Conservation (phyloP, 35 echinoderm and acorn worm species). For the Hemicentrotus pulcherrimus region DNA sequence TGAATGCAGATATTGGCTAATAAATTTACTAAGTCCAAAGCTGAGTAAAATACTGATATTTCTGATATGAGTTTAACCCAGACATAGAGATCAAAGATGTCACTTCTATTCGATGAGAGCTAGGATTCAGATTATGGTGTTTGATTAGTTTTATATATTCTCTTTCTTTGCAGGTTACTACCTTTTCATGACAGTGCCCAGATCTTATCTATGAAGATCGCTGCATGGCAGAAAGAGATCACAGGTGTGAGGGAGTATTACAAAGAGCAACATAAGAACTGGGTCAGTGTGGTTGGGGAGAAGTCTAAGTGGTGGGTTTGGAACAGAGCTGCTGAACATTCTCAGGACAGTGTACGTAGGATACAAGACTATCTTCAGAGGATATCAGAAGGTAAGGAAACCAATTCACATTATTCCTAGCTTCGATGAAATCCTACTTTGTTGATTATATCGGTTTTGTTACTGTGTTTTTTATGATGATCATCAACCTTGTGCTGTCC, state of each 20-base stretch:
- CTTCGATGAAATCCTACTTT: too few species aligned
- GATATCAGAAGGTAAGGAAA: constrained; percentile 84
- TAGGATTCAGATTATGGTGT: neutral
- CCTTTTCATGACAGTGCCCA: constrained; percentile 98
- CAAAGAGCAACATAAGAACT: constrained; percentile 92
- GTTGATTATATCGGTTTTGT: too few species aligned
- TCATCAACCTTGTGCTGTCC: too few species aligned
- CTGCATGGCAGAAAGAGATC: constrained; percentile 98
- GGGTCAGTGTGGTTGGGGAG: constrained; percentile 78
- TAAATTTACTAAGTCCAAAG: too few species aligned
- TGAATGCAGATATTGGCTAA: too few species aligned
- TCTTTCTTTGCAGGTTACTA: constrained; percentile 58
- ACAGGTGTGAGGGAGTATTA: constrained; percentile 91
- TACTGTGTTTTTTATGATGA: too few species aligned
- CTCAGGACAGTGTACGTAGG: constrained; percentile 80
- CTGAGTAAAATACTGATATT: too few species aligned
- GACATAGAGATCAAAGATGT: too few species aligned
- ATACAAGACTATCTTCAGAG: constrained; percentile 95
- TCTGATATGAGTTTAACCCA: too few species aligned
- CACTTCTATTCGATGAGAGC: too few species aligned
- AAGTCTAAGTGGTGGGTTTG: constrained; percentile 99
- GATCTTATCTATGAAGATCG: constrained; percentile 89
- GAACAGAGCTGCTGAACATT: constrained; percentile 68
- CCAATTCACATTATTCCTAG: too few species aligned
- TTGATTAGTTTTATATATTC: neutral